Evolutionary conservation across 2,888 invertebrate species (phyloP).

Genomic region (Sturmia bella): DNA sequence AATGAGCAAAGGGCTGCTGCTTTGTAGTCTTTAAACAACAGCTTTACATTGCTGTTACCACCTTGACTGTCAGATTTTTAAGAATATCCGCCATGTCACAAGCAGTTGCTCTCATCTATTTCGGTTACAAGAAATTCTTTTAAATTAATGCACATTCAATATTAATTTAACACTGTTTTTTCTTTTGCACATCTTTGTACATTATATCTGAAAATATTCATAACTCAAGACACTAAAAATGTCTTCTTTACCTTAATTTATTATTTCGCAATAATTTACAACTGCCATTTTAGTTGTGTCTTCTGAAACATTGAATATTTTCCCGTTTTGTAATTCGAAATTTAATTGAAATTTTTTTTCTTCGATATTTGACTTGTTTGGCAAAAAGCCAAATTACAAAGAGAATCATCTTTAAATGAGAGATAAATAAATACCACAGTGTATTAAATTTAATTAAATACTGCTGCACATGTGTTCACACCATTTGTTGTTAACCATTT

Average conservation of each 20-base stretch:
- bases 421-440: slow-evolving; percentile 34
- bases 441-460: slow-evolving; percentile 65
- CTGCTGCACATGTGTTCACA: slow-evolving; percentile 62
- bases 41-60: too few species aligned
- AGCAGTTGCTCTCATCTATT: too few species aligned
- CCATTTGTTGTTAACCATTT: slow-evolving; percentile 48
- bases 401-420: slow-evolving; percentile 23
- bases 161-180: too few species aligned
- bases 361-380: slow-evolving; percentile 18
- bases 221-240: background rate
- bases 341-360: slow-evolving; percentile 41
- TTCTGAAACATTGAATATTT: slow-evolving; percentile 48
- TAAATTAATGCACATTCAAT: too few species aligned
- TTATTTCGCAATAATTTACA: slow-evolving; percentile 43
- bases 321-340: background rate
- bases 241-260: slow-evolving; percentile 16
- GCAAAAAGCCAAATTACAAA: slow-evolving; percentile 37
- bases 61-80: too few species aligned
- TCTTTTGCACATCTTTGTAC: background rate
- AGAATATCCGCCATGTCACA: too few species aligned
- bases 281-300: slow-evolving; percentile 37
- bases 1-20: too few species aligned
- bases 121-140: too few species aligned
- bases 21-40: too few species aligned
- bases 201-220: background rate